phyloP scores from a whole-genome alignment of 1,140 invertebrate species.

The Wasmannia auropunctata region DNA sequence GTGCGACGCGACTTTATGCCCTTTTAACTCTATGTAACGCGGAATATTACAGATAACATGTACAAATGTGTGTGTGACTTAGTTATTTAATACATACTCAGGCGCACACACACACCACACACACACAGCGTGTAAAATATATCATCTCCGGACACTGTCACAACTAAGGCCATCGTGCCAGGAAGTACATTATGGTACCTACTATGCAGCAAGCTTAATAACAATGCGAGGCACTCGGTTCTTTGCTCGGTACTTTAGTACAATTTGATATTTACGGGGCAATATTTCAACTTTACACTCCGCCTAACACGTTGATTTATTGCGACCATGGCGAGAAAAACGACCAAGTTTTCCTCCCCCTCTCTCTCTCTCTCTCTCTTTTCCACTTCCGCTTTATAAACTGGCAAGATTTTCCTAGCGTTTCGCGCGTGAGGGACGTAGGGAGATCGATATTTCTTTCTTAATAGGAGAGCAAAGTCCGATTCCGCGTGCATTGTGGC shows the following conservation, averaged over 20 bases:
- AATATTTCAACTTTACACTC: constrained; percentile 55
- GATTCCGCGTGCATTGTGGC: constrained; percentile 2
- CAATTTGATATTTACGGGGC: constrained; percentile 57
- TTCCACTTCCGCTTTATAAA: neutral
- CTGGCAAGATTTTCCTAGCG: constrained; percentile 11
- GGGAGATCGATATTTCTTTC: constrained; percentile 4
- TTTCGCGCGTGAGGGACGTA: neutral
- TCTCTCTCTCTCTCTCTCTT: neutral
- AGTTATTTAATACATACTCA: constrained; percentile 17
- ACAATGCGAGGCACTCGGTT: constrained; percentile 35
- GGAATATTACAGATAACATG: neutral
- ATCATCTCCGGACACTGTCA: constrained; percentile 24
- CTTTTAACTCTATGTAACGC: neutral
- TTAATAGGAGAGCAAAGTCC: constrained; percentile 27
- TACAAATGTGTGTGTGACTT: neutral
- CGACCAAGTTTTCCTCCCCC: neutral
- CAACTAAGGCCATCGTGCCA: constrained; percentile 9
- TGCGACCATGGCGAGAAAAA: constrained; percentile 21
- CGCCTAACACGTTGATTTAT: constrained; percentile 42
- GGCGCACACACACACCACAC: no score
- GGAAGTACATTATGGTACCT: constrained; percentile 20
- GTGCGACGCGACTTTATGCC: neutral
- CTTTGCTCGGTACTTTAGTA: constrained; percentile 47
- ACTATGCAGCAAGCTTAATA: constrained; percentile 37
- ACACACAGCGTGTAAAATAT: constrained; percentile 28